Evolutionary conservation across 2,113 vertebrate genomes (phyloP).

Genomic region (Nothoprocta perdicaria): DNA sequence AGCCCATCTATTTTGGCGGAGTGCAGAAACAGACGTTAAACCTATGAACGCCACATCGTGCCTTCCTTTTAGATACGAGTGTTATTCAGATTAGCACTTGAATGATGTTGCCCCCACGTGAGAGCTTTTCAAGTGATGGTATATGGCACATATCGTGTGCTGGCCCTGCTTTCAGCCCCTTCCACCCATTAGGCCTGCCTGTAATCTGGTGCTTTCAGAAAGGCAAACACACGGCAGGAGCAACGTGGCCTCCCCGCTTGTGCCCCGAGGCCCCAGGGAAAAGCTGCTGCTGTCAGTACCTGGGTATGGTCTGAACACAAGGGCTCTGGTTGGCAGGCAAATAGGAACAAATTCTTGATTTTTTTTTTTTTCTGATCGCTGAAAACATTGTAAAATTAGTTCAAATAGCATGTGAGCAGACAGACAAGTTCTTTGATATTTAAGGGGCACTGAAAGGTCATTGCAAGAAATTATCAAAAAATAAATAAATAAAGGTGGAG

Average conservation of each 20-base stretch:
- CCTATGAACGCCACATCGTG: conserved; percentile 74
- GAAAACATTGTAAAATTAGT: neutral
- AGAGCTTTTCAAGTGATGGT: conserved; percentile 71
- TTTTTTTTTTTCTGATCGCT: neutral
- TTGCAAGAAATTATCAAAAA: too few relatives aligned
- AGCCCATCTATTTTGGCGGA: conserved; percentile 71
- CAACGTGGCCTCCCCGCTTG: conserved; percentile 53
- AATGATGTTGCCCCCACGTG: conserved; percentile 56
- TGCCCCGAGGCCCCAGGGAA: conserved; percentile 19
- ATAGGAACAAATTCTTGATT: neutral
- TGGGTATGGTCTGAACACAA: neutral
- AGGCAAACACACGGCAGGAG: conserved; percentile 14
- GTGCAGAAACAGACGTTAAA: conserved; percentile 71
- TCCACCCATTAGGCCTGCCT: conserved; percentile 66
- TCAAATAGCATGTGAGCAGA: neutral
- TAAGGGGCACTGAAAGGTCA: too few relatives aligned
- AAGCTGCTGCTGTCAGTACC: conserved; percentile 60
- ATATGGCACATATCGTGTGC: conserved; percentile 55
- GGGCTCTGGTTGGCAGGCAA: neutral
- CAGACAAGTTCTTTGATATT: neutral
- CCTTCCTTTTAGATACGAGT: conserved; percentile 60
- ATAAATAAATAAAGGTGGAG: too few relatives aligned
- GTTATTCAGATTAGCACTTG: conserved; percentile 79
- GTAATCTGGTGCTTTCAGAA: conserved; percentile 67
- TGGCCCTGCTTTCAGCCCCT: conserved; percentile 58